Evolutionary conservation across 64 coral and sea anemone genomes (phyloP), one percentile per base, ranked within the genome.

Genomic region (Astreopora myriophthalma): DNA sequence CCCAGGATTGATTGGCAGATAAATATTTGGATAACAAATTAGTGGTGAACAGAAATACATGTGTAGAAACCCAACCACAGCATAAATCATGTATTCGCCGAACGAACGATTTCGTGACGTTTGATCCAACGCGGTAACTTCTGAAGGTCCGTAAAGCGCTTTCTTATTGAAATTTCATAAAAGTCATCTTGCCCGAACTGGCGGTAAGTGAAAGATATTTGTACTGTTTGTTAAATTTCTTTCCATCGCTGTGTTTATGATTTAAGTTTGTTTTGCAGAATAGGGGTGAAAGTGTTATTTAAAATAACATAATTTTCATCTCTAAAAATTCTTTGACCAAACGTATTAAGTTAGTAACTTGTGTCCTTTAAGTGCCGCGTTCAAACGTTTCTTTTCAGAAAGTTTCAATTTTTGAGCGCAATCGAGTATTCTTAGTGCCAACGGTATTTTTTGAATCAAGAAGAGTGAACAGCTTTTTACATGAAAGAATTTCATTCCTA

Each of bases 11-110:
- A 83, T 83, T 65, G 57, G 57, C 32, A 83, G 79, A 64, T 83
- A 83, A 83, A 83, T 83, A 83, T 83, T 83, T 83, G 57, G 31
- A 34, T 60, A 83, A 83, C 31, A 80, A 57, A 64, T 83, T 83
- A 64, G 79, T 29, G 55, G 55, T 83, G 57, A 63, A 22, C 52
- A 64, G 51, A 37, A 83, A 83, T 83, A 61, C 34, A 83, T 83
- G 32, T 17, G 52, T 34, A 4, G 13, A 3, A 10, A 22, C 10
- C 16, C 57, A 55, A 55, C 19, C 34, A 23, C 19, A 64, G 25
- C 79, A 65, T 11, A 61, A 73, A 73, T 64, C 22, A 40, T 40
- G 75, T 52, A 75, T 75, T 42, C 24, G 75, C 13, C 55, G 79
- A 83, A 64, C 32, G 32, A 28, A 64, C 32, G 65, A 38, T 83